phyloP scores from a whole-genome alignment of 2,888 invertebrate genomes.

The Metopia argyrocephala region DNA sequence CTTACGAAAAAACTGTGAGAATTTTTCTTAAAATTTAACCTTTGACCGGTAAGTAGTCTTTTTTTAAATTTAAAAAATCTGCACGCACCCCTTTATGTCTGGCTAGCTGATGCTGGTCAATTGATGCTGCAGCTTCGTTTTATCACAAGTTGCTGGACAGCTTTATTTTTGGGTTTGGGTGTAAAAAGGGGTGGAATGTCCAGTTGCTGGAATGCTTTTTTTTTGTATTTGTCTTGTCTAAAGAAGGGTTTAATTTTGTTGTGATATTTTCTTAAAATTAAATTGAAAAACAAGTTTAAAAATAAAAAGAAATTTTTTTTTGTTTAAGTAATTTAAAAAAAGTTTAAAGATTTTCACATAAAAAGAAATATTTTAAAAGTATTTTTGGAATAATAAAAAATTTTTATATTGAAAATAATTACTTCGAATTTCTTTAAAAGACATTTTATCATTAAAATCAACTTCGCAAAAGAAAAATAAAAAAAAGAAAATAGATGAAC shows the following conservation, averaged over 20 bases:
- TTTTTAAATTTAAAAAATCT: not conserved
- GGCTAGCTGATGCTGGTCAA: conserved; percentile 10
- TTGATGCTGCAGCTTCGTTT: conserved; percentile 66
- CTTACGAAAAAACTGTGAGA: conserved; percentile 72
- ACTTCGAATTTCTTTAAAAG: too few species aligned
- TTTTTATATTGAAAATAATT: too few species aligned
- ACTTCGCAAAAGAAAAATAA: not conserved
- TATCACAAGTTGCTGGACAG: conserved; percentile 17
- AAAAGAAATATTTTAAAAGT: too few species aligned
- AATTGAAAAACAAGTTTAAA: not conserved
- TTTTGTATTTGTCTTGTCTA: not conserved
- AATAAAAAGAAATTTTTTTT: not conserved
- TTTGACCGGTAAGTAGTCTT: conserved; percentile 68
- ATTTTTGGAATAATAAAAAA: too few species aligned
- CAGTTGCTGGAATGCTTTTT: conserved; percentile 27
- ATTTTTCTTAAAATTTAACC: conserved; percentile 71
- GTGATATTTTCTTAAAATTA: not conserved
- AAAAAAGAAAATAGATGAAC: not conserved
- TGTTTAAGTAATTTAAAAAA: not conserved
- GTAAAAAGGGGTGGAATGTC: conserved; percentile 56
- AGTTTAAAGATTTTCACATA: too few species aligned
- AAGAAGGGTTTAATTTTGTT: conserved; percentile 1
- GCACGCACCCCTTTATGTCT: conserved; percentile 38
- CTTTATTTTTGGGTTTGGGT: conserved; percentile 17
- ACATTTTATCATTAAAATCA: too few species aligned